Evolutionary conservation across 2,888 invertebrate species (phyloP), one percentile per base, ranked within the genome.

Genomic region (Drosophila mimica): DNA sequence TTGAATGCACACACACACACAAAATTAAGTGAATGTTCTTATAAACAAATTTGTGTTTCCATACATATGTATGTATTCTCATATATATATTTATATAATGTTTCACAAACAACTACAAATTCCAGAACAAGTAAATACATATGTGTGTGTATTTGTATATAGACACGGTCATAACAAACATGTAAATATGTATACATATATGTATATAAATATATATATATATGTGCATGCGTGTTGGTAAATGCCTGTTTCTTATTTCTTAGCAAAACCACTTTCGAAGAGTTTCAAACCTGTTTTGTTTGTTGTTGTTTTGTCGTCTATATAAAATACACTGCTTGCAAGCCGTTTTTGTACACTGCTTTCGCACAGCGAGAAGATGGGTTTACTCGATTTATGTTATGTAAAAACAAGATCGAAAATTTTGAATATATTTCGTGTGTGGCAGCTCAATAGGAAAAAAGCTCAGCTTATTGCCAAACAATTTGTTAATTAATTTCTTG

Each of bases 221-320:
- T 51, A 25, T n/a, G n/a, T 49, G 33, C 30, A 43, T 43, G 15
- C 34, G 31, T 46, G 13, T 59, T 48, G 8, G 20, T 54, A 28
- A 38, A 38, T 38, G 34, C 33, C 31, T 31, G n/a, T 20, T 53
- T 34, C 20, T 59, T 48, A n/a, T 28, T 28, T 46, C n/a, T 9
- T n/a, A 28, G 33, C 33, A 36, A 49, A 28, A 28, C 57, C 34
- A 59, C 48, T 28, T 49, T 46, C 46, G 33, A 25, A 33, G 33
- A 34, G 25, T 17, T 58, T 34, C 8, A 59, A 59, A 49, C 48
- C 59, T n/a, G 59, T 49, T 49, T 48, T 17, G 33, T 34, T 17
- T 59, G 25, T 25, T 59, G 25, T 59, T 46, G 25, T 25, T 25
- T 46, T 25, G 25, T 20, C 20, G 20, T 8, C 25, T 25, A 8